phyloP scores from a whole-genome alignment of 2,888 invertebrate species.

The Vannuccia rotundouncinata region DNA sequence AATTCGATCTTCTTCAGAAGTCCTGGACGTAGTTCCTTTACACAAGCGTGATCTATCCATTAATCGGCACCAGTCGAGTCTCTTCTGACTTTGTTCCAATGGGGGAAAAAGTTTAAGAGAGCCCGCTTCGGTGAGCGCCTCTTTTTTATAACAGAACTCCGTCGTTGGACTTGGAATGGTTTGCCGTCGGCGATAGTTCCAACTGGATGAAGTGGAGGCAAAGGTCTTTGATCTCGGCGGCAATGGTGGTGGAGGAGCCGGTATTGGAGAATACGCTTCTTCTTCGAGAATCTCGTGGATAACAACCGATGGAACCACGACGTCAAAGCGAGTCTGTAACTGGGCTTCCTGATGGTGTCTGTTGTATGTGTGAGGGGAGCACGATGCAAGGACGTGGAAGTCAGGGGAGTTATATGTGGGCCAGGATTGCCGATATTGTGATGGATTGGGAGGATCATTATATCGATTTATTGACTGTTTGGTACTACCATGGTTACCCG shows the following conservation, averaged over 20 bases:
- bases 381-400: neutral
- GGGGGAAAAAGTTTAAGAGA: neutral
- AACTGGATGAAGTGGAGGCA: neutral
- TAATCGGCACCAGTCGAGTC: too few species aligned
- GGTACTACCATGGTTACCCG: too few species aligned
- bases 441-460: neutral
- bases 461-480: too few species aligned
- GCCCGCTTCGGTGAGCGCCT: neutral
- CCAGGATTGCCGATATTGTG: neutral
- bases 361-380: neutral
- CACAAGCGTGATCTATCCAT: neutral
- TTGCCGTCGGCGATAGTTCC: neutral
- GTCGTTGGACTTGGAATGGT: neutral
- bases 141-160: neutral
- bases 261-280: neutral
- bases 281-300: neutral
- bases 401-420: neutral
- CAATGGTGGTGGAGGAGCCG: neutral
- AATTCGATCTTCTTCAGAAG: neutral
- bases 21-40: neutral
- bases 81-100: neutral
- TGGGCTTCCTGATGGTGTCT: neutral
- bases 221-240: neutral
- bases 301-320: neutral
- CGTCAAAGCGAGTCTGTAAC: neutral